Percentiles rank a stretch among this genome's conserved stretches.
Evolutionary conservation across 2,797 vertebrate genomes (phyloP).

Genomic region (Anolis apletophallus): DNA sequence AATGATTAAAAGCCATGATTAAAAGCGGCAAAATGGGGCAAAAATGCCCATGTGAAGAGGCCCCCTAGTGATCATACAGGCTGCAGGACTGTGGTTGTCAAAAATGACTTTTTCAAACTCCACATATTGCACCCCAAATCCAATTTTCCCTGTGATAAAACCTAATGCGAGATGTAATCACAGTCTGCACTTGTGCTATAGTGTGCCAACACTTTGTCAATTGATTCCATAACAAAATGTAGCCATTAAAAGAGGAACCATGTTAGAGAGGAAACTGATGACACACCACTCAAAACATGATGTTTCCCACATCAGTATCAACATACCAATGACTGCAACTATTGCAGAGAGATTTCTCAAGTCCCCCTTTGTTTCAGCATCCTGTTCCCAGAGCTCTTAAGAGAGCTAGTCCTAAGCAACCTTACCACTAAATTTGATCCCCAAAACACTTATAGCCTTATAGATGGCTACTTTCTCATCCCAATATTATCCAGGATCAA

Average conservation of each 20-base stretch:
- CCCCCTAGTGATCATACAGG: too few species aligned
- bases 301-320: background rate
- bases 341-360: background rate
- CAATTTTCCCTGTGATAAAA: background rate
- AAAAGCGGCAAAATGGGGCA: too few species aligned
- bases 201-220: background rate
- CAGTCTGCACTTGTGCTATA: background rate
- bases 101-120: too few species aligned
- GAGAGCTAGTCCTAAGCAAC: background rate
- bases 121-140: background rate
- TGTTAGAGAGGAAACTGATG: too few species aligned
- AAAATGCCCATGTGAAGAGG: too few species aligned
- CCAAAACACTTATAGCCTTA: background rate
- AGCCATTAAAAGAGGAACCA: background rate
- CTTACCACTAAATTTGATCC: background rate
- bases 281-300: background rate
- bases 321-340: background rate
- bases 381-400: background rate
- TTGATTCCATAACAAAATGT: background rate
- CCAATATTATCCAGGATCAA: constrained; percentile 17
- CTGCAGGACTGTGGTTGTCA: too few species aligned
- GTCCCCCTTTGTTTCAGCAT: background rate
- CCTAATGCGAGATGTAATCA: background rate
- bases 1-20: too few species aligned
- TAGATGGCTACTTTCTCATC: background rate